Percentiles rank a stretch among this genome's conserved stretches.
Conservation (phyloP, 1,140 invertebrate species). For the Dendrolimus kikuchii region DNA sequence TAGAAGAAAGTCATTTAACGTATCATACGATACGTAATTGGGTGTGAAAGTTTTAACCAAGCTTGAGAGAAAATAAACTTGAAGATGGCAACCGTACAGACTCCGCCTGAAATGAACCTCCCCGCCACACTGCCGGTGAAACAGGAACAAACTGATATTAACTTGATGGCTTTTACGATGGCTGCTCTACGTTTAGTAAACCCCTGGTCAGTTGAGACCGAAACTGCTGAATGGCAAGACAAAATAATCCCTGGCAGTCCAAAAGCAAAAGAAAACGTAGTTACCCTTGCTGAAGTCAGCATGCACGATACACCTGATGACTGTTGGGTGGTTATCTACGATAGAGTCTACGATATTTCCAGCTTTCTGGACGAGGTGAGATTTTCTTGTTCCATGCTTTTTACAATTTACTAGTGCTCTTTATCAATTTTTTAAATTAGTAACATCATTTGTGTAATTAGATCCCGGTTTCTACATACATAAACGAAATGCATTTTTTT, state of each 20-base stretch:
- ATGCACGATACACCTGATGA: constrained; percentile 77
- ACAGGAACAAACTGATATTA: constrained; percentile 42
- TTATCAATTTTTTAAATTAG: background rate
- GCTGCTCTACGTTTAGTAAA: constrained; percentile 60
- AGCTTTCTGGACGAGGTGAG: constrained; percentile 78
- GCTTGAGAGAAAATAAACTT: constrained; percentile 9
- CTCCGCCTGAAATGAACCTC: constrained; percentile 39
- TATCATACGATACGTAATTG: too few species aligned
- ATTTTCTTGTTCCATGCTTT: constrained; percentile 8
- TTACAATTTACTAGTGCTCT: background rate
- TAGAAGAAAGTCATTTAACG: too few species aligned
- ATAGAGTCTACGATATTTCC: constrained; percentile 84
- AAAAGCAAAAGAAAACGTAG: constrained; percentile 57
- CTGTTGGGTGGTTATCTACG: constrained; percentile 83
- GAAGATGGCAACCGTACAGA: constrained; percentile 56
- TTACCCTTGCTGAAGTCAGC: constrained; percentile 77
- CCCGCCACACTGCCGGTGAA: constrained; percentile 33
- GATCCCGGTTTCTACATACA: too few species aligned
- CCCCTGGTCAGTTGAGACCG: constrained; percentile 47
- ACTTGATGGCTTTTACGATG: constrained; percentile 60
- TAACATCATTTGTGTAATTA: too few species aligned
- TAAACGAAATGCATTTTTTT: too few species aligned
- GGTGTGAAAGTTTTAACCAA: constrained; percentile 6
- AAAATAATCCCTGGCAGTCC: constrained; percentile 35
- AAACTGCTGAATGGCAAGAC: constrained; percentile 30